Evolutionary conservation across 2,113 vertebrate species (phyloP), one percentile per base, ranked within the genome.

Genomic region (Genyomyrus donnyi): DNA sequence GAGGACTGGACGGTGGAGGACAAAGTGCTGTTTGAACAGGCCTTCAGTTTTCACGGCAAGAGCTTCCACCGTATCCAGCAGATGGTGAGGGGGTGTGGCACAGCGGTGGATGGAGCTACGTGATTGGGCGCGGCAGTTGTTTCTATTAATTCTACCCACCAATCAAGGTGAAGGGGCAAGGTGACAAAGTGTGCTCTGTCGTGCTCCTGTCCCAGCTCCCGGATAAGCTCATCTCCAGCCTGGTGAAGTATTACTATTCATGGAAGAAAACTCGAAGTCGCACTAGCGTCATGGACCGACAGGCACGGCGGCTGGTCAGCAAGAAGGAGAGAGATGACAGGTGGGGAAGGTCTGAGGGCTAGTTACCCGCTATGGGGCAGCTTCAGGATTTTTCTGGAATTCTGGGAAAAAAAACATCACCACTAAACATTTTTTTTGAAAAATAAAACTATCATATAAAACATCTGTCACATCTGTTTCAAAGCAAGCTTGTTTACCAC

Each of bases 221-320:
- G 0, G 98, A 98, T 91, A 98, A 98, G 91, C 91, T 97, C 91
- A 97, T 98, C 92, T 96, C 97, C 92, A 97, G 96, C 93, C 94
- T 98, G 91, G 98, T 98, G 62, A 98, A 97, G 91, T 98, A 98
- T 91, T 98, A 98, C 93, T 98, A 98, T 93, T 96, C 97, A 48
- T 98, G 97, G 97, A 98, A 98, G 95, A 98, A 98, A 94, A 98
- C 97, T 1, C 94, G 97, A 6, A 97, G 96, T 92, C 95, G 97
- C 42, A 98, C 97, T 24, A 98, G 97, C 0, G 97, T 98, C 90
- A 98, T 98, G 98, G 98, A 98, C 93, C 92, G 98, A 8, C 97
- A 98, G 93, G 98, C 97, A 17, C 95, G 97, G 88, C 95, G 96
- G 88, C 95, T 98, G 89, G 93, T 97, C 87, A 96, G 90, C 95